Base-by-base conservation (phyloP, 2,113 vertebrate species). In the Caracal caracal region DNA sequence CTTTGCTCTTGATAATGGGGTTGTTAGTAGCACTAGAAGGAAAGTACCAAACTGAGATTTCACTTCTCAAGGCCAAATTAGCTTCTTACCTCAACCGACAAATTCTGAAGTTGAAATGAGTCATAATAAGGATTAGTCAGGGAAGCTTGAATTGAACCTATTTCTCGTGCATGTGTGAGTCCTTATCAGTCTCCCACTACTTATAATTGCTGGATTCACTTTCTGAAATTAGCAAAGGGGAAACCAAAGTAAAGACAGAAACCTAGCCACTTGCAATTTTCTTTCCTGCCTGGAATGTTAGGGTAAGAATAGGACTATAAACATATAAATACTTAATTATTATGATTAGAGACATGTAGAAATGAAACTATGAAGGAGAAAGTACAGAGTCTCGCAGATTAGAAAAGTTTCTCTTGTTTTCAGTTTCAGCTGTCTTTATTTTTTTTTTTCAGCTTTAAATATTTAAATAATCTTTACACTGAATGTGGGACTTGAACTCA, bases 101-200 rank as follows among this genome's bases (percentile, higher is more conserved):
- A 88, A 98, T 97, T 98, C 94, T 96, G 88, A 88, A 96, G 98
- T 97, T 51, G 76, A 89, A 93, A 89, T 35, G 97, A 98, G 96
- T 98, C 98, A 96, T 97, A 97, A 97, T 98, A 97, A 98, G 97
- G 96, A 96, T 98, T 98, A 98, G 97, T 98, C 98, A 98, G 96
- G 97, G 98, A 96, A 97, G 78, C 96, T 82, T 96, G 94, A 95
- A 49, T 97, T 97, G 94, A 96, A 97, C 84, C 53, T 93, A 51
- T 89, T 96, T 98, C 92, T 95, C 37, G 61, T 12, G 94, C 97
- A 8, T 70, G 94, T 95, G 79, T 40, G 93, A 75, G 33, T 56
- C 82, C 97, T 90, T 97, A 93, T 96, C 81, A 80, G 51, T 95
- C 88, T 76, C 88, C 88, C 92, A n/a, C 22, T 97, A 95, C 97